phyloP scores from a whole-genome alignment of 2,888 invertebrate genomes.

The Torymus texanus region DNA sequence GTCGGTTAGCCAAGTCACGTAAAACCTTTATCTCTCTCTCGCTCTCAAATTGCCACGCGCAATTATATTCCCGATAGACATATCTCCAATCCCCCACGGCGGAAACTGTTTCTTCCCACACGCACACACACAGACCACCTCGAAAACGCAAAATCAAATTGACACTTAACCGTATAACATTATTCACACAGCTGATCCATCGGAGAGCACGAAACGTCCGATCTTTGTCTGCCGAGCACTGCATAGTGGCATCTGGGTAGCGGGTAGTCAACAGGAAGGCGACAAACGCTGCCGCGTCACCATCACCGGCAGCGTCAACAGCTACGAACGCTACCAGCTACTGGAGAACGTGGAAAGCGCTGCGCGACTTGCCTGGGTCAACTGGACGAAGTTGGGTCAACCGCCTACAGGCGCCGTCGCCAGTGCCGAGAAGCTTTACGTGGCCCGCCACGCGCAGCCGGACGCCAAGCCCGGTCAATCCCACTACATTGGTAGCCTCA shows the following conservation, averaged over 20 bases:
- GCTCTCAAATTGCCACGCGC: not conserved
- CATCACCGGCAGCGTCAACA: conserved; percentile 78
- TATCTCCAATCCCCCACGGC: too few species aligned
- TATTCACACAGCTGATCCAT: conserved; percentile 56
- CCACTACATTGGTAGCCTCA: conserved; percentile 84
- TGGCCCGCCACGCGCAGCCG: conserved; percentile 69
- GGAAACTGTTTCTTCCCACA: too few species aligned
- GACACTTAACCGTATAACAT: too few species aligned
- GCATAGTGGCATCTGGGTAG: conserved; percentile 84
- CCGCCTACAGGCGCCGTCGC: conserved; percentile 84
- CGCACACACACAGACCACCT: too few species aligned
- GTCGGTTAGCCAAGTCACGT: too few species aligned
- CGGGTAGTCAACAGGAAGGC: conserved; percentile 81
- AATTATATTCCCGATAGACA: not conserved
- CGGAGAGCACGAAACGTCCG: conserved; percentile 56
- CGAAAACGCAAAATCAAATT: too few species aligned
- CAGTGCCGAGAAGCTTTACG: conserved; percentile 75
- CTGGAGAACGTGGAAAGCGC: conserved; percentile 87
- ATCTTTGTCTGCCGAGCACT: conserved; percentile 85
- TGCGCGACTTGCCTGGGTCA: conserved; percentile 85
- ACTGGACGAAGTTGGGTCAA: conserved; percentile 83
- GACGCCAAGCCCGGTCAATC: conserved; percentile 71
- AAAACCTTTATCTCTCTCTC: too few species aligned
- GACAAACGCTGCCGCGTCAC: conserved; percentile 82
- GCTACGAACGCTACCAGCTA: conserved; percentile 81